phyloP scores from a whole-genome alignment of 2,113 vertebrate species.

The Campylomormyrus numenius region DNA sequence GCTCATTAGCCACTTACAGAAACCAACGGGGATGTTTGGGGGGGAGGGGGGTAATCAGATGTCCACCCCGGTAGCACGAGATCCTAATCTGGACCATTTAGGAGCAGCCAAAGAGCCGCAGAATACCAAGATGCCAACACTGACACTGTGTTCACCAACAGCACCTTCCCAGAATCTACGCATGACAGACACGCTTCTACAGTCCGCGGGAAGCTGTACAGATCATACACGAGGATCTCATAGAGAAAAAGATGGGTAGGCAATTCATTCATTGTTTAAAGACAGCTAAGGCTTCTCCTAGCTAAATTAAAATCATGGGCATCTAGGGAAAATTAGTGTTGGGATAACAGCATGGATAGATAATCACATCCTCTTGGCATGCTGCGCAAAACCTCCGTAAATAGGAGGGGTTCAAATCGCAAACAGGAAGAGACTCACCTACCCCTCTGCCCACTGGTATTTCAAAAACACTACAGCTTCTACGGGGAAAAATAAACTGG shows the following conservation, averaged over 20 bases:
- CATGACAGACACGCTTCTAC: background rate
- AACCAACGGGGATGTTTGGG: background rate
- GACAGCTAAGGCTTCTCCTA: background rate
- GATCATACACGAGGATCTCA: background rate
- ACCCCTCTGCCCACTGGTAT: background rate
- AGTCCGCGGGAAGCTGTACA: background rate
- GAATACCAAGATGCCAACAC: background rate
- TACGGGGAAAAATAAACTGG: background rate
- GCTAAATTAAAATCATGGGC: background rate
- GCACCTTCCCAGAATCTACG: background rate
- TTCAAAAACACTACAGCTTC: background rate
- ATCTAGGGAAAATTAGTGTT: background rate
- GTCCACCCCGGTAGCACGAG: background rate
- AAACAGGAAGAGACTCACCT: background rate
- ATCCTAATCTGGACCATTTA: background rate
- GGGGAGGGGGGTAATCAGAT: background rate
- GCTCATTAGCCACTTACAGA: slow-evolving; percentile 4
- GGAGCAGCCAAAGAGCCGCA: background rate
- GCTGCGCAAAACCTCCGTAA: background rate
- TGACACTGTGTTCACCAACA: background rate
- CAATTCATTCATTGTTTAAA: background rate
- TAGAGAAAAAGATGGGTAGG: background rate
- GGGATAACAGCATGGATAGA: background rate
- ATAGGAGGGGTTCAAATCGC: background rate
- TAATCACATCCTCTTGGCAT: background rate